Evolutionary conservation across 1,140 invertebrate genomes (phyloP).

Genomic region (Leptoteleia sp.): DNA sequence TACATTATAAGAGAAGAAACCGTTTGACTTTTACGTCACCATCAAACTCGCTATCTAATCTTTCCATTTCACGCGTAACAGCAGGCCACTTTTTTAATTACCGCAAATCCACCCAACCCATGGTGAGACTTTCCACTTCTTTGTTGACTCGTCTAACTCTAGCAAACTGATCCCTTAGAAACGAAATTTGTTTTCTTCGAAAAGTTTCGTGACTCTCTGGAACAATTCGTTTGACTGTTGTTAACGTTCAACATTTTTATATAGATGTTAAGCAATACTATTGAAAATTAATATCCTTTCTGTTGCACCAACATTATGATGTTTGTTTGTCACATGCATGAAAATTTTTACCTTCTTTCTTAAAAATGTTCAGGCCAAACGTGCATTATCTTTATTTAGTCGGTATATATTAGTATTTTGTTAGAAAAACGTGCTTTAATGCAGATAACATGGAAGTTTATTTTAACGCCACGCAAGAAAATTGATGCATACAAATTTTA

Average conservation of each 20-base stretch:
- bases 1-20: background rate
- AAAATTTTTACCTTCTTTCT: no score
- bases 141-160: conserved; percentile 25
- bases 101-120: conserved; percentile 3
- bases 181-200: conserved; percentile 23
- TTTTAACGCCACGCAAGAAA: background rate
- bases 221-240: conserved; percentile 1
- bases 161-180: conserved; percentile 8
- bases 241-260: conserved; percentile 1
- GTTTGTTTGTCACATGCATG: no score
- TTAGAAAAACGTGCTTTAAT: no score
- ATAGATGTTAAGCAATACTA: background rate
- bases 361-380: no score
- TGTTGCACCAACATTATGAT: no score
- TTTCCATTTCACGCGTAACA: conserved; percentile 1
- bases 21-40: background rate
- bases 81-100: conserved; percentile 22
- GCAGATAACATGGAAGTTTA: no score
- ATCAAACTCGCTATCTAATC: conserved; percentile 10
- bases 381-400: no score
- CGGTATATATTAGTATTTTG: no score
- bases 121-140: conserved; percentile 18
- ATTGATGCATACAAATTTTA: background rate
- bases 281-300: background rate
- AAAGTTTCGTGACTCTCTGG: background rate